These are phyloP conservation scores for Prionailurus bengalensis DNA, from an alignment of 2,113 vertebrate species.

Conservation along the genomic window DNA sequence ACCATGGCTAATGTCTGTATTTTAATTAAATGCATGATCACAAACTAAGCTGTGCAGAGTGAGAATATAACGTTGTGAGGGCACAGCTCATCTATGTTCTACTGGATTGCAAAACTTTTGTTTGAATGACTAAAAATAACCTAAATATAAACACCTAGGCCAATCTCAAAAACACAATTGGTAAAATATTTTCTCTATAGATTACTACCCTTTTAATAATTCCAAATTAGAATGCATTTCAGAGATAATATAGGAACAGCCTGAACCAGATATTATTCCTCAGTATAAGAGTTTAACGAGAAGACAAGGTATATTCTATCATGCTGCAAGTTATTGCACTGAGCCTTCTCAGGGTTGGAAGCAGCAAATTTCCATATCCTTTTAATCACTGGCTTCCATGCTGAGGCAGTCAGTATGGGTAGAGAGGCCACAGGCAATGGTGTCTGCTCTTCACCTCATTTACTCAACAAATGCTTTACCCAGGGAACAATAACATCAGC, in stretches of 20 bases:
- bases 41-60: constrained; percentile 45
- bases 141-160: not conserved
- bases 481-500: constrained; percentile 9
- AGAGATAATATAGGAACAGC: not conserved
- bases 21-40: constrained; percentile 75
- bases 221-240: not conserved
- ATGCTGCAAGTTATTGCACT: not conserved
- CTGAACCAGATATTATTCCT: not conserved
- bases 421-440: constrained; percentile 24
- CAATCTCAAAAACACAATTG: not conserved
- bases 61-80: not conserved
- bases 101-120: constrained; percentile 27
- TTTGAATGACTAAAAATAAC: constrained; percentile 51
- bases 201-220: not conserved
- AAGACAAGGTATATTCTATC: not conserved
- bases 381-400: constrained; percentile 52
- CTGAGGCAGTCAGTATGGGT: not conserved
- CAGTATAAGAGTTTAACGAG: constrained; percentile 19
- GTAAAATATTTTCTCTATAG: constrained; percentile 4
- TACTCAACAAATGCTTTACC: constrained; percentile 42
- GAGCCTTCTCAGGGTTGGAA: not conserved
- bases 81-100: not conserved
- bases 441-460: constrained; percentile 57
- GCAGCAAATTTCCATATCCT: not conserved
- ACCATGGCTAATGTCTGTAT: constrained; percentile 49